Conservation (phyloP, 2,888 invertebrate genomes). For the Mesorhabditis spiculigera region DNA sequence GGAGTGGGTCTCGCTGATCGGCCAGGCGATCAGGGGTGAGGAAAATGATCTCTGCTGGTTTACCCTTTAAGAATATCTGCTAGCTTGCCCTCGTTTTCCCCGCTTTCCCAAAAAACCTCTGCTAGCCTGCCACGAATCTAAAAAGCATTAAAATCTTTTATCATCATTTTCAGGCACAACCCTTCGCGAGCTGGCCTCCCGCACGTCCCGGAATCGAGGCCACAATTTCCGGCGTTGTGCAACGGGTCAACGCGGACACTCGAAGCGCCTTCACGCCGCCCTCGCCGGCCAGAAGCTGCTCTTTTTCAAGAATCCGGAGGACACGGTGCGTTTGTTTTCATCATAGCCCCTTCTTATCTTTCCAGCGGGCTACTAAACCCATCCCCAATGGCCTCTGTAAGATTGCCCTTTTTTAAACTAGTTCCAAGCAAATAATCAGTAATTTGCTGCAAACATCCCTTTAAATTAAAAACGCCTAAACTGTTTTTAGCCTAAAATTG, state of each 20-base stretch:
- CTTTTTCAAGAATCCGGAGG: constrained; percentile 87
- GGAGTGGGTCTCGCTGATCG: constrained; percentile 86
- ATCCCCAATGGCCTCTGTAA: no score
- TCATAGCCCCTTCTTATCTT: no score
- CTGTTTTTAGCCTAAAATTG: no score
- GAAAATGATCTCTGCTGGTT: background rate
- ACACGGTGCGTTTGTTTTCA: constrained; percentile 70
- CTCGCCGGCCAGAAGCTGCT: constrained; percentile 92
- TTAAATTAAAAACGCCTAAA: no score
- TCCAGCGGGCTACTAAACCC: no score
- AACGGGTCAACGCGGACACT: constrained; percentile 89
- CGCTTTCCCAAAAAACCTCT: no score
- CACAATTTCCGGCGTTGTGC: constrained; percentile 89
- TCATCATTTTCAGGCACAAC: constrained; percentile 19
- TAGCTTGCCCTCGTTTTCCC: no score
- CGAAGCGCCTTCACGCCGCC: constrained; percentile 92
- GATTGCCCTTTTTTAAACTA: no score
- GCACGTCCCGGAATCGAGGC: constrained; percentile 60
- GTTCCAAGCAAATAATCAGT: no score
- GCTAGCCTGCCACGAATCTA: background rate
- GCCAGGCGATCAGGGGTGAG: constrained; percentile 62
- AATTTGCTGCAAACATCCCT: no score
- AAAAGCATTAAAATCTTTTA: background rate
- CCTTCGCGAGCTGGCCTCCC: constrained; percentile 35
- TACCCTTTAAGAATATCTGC: no score